Evolutionary conservation across 2,888 invertebrate species (phyloP).

Genomic region (Nysson spinosus): DNA sequence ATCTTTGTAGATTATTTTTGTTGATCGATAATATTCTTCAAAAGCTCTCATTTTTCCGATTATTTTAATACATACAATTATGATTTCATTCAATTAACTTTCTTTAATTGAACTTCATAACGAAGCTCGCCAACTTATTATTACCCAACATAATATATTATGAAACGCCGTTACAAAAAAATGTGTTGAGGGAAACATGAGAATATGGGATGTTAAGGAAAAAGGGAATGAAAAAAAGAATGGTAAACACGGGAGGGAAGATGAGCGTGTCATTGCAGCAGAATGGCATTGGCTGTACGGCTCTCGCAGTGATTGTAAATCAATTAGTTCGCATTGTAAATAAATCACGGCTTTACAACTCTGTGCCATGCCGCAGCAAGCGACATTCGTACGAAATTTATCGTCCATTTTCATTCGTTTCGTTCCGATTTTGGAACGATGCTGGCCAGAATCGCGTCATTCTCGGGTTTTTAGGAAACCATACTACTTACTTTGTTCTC

Average conservation of each 20-base stretch:
- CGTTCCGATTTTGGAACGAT: conserved; percentile 42
- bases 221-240: conserved; percentile 38
- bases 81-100: too few species aligned
- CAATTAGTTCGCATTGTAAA: conserved; percentile 76
- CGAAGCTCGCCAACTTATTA: too few species aligned
- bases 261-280: conserved; percentile 53
- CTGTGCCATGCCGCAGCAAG: conserved; percentile 63
- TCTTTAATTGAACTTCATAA: too few species aligned
- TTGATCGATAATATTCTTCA: too few species aligned
- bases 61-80: too few species aligned
- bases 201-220: conserved; percentile 27
- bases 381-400: conserved; percentile 74
- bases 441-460: not conserved
- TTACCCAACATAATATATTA: too few species aligned
- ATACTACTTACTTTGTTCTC: too few species aligned
- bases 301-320: conserved; percentile 72
- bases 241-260: conserved; percentile 11
- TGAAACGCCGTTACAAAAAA: not conserved
- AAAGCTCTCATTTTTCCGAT: too few species aligned
- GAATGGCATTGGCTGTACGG: conserved; percentile 56
- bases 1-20: too few species aligned
- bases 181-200: not conserved
- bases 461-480: too few species aligned
- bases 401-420: conserved; percentile 69
- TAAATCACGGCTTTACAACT: conserved; percentile 77